Conservation (phyloP, 2,797 vertebrate species). For the Clangula hyemalis region DNA sequence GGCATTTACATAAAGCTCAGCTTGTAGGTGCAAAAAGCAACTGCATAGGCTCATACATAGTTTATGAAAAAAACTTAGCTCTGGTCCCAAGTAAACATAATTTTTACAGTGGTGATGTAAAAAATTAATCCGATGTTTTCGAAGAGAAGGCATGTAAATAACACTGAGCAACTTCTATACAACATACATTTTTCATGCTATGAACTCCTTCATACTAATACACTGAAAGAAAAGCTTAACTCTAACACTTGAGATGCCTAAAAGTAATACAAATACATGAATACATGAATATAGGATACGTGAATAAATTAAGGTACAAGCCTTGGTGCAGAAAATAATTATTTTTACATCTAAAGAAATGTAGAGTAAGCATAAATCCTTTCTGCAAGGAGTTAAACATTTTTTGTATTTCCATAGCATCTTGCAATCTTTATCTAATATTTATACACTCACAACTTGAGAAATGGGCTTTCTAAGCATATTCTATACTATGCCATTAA, state of each 20-base stretch:
- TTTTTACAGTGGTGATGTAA: background rate
- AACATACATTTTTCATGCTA: background rate
- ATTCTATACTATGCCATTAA: background rate
- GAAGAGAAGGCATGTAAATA: background rate
- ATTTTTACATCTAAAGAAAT: background rate
- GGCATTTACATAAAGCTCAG: background rate
- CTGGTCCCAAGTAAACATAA: background rate
- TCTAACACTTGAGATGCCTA: background rate
- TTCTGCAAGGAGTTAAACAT: background rate
- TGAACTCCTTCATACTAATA: background rate
- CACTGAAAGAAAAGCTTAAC: background rate
- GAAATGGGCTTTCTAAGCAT: background rate
- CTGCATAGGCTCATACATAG: background rate
- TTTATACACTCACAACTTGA: background rate
- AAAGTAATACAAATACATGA: background rate
- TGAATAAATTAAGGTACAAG: background rate
- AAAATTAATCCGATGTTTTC: slow-evolving; percentile 18
- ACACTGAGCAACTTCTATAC: background rate
- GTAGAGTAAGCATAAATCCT: background rate
- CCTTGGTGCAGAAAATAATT: background rate
- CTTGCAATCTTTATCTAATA: background rate
- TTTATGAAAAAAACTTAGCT: background rate
- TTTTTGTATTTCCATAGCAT: background rate
- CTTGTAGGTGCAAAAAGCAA: slow-evolving; percentile 14
- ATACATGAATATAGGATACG: too few relatives aligned